Conservation (phyloP, 2,888 invertebrate species). For the Caenorhabditis auriculariae region DNA sequence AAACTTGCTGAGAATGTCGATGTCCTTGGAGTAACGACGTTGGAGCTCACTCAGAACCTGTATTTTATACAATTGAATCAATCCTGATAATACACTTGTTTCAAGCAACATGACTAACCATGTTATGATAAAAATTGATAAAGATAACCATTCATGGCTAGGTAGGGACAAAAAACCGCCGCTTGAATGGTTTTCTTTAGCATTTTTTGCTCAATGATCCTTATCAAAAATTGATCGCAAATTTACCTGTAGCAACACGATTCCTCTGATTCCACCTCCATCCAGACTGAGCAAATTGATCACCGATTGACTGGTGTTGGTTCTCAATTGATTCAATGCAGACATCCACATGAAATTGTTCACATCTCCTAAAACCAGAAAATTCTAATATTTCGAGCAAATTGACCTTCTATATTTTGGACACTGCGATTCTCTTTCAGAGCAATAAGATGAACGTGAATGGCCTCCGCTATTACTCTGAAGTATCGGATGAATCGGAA, state of each 20-base stretch:
- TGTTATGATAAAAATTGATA: not conserved
- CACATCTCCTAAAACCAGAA: too few relatives aligned
- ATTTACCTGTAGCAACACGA: slow-evolving; percentile 46
- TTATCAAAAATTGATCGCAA: not conserved
- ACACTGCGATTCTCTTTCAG: too few relatives aligned
- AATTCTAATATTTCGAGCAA: too few relatives aligned
- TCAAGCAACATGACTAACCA: not conserved
- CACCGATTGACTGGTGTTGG: not conserved
- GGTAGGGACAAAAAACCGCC: too few relatives aligned
- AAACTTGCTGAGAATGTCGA: not conserved
- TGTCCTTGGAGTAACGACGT: not conserved
- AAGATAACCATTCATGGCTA: not conserved
- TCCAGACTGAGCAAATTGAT: slow-evolving; percentile 32
- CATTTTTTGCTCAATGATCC: not conserved
- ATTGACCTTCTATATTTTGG: too few relatives aligned
- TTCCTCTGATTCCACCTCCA: slow-evolving; percentile 57
- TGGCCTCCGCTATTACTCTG: too few relatives aligned
- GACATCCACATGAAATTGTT: too few relatives aligned
- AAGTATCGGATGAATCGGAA: too few relatives aligned
- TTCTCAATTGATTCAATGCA: slow-evolving; percentile 1
- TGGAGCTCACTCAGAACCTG: not conserved
- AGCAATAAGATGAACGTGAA: too few relatives aligned
- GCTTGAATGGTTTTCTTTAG: too few relatives aligned
- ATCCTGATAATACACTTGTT: not conserved
- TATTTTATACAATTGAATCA: not conserved